Conservation (phyloP, 64 coral and sea anemone species). For the Montipora capricornis region DNA sequence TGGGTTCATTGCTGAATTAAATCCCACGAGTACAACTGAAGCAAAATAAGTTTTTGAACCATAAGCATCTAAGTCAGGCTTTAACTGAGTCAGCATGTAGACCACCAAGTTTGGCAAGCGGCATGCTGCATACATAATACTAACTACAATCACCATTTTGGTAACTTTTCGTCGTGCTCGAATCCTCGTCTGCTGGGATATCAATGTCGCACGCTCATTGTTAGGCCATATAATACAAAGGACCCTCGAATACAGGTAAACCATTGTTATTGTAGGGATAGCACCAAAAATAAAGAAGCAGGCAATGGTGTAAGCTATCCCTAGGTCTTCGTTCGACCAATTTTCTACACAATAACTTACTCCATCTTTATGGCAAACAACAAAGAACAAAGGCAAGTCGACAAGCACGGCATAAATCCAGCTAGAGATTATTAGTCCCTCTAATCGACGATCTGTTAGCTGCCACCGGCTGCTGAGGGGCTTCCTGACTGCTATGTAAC, state of each 20-base stretch:
- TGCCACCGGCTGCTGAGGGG: neutral
- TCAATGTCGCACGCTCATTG: neutral
- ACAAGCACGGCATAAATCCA: conserved; percentile 51
- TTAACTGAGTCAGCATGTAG: conserved; percentile 33
- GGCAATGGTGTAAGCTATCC: conserved; percentile 2
- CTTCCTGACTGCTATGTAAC: conserved; percentile 4
- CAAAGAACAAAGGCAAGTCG: conserved; percentile 57
- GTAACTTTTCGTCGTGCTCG: conserved; percentile 24
- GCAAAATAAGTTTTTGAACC: neutral
- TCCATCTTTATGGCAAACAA: conserved; percentile 11
- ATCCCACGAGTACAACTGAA: conserved; percentile 69
- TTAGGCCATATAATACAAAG: conserved; percentile 37
- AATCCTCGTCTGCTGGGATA: conserved; percentile 4
- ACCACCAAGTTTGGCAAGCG: conserved; percentile 59
- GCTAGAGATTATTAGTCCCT: neutral
- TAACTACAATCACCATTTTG: conserved; percentile 50
- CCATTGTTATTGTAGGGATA: conserved; percentile 35
- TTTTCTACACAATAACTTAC: conserved; percentile 28
- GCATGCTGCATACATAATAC: conserved; percentile 45
- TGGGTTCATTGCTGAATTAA: conserved; percentile 89
- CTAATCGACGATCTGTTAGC: neutral
- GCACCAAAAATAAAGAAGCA: conserved; percentile 37
- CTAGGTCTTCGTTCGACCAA: conserved; percentile 32
- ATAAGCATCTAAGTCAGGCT: neutral
- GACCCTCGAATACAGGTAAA: neutral